Evolutionary conservation across 2,888 invertebrate genomes (phyloP).

Genomic region (Agrochola litura): DNA sequence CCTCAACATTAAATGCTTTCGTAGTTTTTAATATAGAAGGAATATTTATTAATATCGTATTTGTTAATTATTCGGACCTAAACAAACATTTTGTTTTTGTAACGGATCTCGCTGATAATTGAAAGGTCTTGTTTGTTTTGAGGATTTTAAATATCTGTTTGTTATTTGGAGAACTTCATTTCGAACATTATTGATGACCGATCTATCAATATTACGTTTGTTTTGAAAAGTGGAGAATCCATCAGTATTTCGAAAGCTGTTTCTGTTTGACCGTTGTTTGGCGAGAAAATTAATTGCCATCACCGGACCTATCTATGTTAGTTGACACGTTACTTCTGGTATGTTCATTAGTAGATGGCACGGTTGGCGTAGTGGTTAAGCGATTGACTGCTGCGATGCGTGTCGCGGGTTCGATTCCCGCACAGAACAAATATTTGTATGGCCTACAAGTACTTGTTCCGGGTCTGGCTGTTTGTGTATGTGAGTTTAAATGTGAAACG

Average conservation of each 20-base stretch:
- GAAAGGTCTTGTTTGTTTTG: slow-evolving; percentile 16
- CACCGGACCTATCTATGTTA: neutral
- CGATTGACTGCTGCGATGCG: no score
- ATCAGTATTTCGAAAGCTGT: slow-evolving; percentile 16
- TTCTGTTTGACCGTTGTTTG: neutral
- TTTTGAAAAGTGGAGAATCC: neutral
- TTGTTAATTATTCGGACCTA: slow-evolving; percentile 27
- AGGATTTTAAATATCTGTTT: slow-evolving; percentile 30
- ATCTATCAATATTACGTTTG: slow-evolving; percentile 13
- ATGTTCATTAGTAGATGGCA: neutral
- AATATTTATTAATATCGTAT: slow-evolving; percentile 1
- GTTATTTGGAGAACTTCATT: slow-evolving; percentile 13
- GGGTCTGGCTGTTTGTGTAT: no score
- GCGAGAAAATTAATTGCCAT: neutral
- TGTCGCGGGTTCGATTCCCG: no score
- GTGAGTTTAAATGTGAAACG: no score
- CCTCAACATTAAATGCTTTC: neutral
- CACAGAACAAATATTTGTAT: no score
- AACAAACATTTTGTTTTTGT: slow-evolving; percentile 32
- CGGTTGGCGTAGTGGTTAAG: no score
- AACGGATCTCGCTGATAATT: slow-evolving; percentile 1
- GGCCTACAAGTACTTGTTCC: no score
- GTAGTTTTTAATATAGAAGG: neutral
- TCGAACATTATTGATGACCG: slow-evolving; percentile 28
- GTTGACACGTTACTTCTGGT: neutral